Percentiles rank a stretch among this genome's conserved stretches.
Evolutionary conservation across 1,140 invertebrate genomes (phyloP).

Genomic region (Ceratitis capitata): DNA sequence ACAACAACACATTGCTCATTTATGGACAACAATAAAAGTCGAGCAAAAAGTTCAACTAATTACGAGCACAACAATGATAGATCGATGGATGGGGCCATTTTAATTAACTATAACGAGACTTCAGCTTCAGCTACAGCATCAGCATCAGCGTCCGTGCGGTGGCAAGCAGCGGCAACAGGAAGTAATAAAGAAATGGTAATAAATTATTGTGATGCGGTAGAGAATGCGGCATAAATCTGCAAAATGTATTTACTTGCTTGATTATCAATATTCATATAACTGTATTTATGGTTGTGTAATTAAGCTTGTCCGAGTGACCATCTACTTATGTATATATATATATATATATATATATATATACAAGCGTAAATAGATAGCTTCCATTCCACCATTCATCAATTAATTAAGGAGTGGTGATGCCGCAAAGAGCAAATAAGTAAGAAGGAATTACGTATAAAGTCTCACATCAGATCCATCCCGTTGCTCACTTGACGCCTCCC

Average conservation of each 20-base stretch:
- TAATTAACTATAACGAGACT: not conserved
- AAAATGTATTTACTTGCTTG: too few species aligned
- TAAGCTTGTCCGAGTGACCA: not conserved
- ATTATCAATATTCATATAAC: not conserved
- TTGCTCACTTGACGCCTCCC: too few species aligned
- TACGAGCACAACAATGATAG: conserved; percentile 27
- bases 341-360: too few species aligned
- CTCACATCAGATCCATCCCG: too few species aligned
- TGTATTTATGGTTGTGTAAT: not conserved
- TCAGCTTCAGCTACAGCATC: too few species aligned
- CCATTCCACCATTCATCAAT: not conserved
- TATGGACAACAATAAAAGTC: not conserved
- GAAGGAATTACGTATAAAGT: too few species aligned
- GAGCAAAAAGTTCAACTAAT: conserved; percentile 15
- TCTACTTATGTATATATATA: not conserved
- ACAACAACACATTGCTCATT: not conserved
- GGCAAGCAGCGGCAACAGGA: not conserved
- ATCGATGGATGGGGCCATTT: conserved; percentile 6
- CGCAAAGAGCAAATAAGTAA: not conserved
- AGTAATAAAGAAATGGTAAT: not conserved
- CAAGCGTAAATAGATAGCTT: too few species aligned
- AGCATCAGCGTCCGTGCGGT: too few species aligned
- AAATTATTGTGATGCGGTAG: not conserved
- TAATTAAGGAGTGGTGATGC: not conserved
- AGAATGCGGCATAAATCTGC: conserved; percentile 1